A percentile compares a stretch with the other conserved stretches of the same genome.
Evolutionary conservation across 2,888 invertebrate species (phyloP).

Genomic region (Ormyrus pomaceus): DNA sequence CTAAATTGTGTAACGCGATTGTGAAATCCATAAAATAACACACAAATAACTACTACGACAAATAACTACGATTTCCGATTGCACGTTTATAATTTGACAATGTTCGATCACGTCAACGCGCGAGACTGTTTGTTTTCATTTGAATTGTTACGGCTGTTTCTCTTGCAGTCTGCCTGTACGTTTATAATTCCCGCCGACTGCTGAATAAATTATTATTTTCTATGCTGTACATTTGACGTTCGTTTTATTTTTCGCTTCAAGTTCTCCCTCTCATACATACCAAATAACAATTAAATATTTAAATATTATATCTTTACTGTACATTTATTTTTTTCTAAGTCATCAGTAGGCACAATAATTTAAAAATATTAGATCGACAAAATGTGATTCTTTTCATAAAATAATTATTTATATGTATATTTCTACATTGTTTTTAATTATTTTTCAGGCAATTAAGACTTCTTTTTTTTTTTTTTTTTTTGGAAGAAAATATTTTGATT

Average conservation of each 20-base stretch:
- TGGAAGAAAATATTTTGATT: too few relatives aligned
- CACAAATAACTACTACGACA: conserved; percentile 33
- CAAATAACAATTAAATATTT: not conserved
- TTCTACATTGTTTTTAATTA: too few relatives aligned
- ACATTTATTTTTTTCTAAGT: not conserved
- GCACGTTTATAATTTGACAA: conserved; percentile 39
- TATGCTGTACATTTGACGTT: conserved; percentile 65
- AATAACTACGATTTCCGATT: conserved; percentile 34
- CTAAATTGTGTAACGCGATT: conserved; percentile 27
- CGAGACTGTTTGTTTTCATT: conserved; percentile 48
- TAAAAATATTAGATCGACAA: too few relatives aligned
- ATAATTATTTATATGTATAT: too few relatives aligned
- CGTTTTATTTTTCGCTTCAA: conserved; percentile 20
- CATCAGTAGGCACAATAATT: too few relatives aligned
- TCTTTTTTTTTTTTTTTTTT: too few relatives aligned
- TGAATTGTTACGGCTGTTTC: conserved; percentile 55
- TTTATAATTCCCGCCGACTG: conserved; percentile 68
- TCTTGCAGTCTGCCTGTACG: conserved; percentile 61
- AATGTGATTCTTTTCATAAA: too few relatives aligned
- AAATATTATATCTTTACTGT: not conserved
- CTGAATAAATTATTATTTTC: conserved; percentile 75
- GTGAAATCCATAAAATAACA: conserved; percentile 14
- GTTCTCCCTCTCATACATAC: not conserved
- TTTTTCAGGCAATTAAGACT: too few relatives aligned
- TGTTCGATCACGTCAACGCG: conserved; percentile 48